phyloP scores from a whole-genome alignment of 2,113 vertebrate species.

The Odontesthes bonariensis region DNA sequence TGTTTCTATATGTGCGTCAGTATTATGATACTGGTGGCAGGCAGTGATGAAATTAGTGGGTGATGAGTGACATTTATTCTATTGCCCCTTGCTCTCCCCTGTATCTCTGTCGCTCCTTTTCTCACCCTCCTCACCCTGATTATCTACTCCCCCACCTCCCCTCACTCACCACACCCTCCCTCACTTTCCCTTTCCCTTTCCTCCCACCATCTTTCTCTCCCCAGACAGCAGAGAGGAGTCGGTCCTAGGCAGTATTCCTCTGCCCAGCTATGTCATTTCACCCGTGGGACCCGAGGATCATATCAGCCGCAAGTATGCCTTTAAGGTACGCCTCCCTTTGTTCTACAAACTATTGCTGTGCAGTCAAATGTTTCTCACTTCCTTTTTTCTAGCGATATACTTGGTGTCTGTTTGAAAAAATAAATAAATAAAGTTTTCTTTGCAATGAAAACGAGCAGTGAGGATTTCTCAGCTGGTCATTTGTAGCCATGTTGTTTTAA shows the following conservation, averaged over 20 bases:
- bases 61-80: slow-evolving; percentile 66
- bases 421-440: too few relatives aligned
- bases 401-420: neutral
- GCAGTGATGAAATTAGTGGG: slow-evolving; percentile 50
- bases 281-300: slow-evolving; percentile 91
- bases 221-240: slow-evolving; percentile 96
- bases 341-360: neutral
- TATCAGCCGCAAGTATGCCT: slow-evolving; percentile 95
- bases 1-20: slow-evolving; percentile 20
- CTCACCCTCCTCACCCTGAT: slow-evolving; percentile 37
- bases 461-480: too few relatives aligned
- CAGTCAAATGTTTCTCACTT: neutral
- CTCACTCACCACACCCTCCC: neutral
- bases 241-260: slow-evolving; percentile 93
- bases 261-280: slow-evolving; percentile 93
- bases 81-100: slow-evolving; percentile 20
- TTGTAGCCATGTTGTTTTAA: neutral
- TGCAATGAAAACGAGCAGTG: neutral
- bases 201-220: neutral
- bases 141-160: slow-evolving; percentile 12
- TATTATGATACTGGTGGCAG: slow-evolving; percentile 50
- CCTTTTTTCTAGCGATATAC: neutral
- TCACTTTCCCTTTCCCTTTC: neutral
- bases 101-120: slow-evolving; percentile 38
- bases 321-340: slow-evolving; percentile 87